Evolutionary conservation across 1,140 invertebrate genomes (phyloP).

Genomic region (Magallana ariakensis): DNA sequence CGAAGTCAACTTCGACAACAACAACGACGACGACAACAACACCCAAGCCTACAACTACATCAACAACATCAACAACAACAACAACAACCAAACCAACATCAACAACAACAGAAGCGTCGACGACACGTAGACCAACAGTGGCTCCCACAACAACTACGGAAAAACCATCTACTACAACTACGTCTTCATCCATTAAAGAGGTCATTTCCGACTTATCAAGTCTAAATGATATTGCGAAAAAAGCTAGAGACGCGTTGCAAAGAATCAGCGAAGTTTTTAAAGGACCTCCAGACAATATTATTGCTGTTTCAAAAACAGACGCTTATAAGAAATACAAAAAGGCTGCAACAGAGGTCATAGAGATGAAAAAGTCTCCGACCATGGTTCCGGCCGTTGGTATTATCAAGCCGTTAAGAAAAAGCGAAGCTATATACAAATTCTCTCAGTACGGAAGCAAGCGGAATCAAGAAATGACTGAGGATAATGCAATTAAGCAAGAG

Average conservation of each 20-base stretch:
- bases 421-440: slow-evolving; percentile 15
- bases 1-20: too few relatives aligned
- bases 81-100: neutral
- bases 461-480: neutral
- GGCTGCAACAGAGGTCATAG: neutral
- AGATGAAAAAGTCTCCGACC: neutral
- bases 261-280: slow-evolving; percentile 12
- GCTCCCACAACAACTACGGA: neutral
- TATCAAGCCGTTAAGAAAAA: slow-evolving; percentile 15
- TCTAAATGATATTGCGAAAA: neutral
- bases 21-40: too few relatives aligned
- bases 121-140: neutral
- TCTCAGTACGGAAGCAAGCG: neutral
- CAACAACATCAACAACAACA: neutral
- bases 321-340: slow-evolving; percentile 16
- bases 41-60: too few relatives aligned
- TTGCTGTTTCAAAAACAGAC: slow-evolving; percentile 9
- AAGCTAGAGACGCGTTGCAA: neutral
- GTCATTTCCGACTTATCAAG: neutral
- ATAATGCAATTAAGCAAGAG: slow-evolving; percentile 2
- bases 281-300: neutral
- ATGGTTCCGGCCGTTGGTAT: slow-evolving; percentile 1
- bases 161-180: neutral
- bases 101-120: neutral
- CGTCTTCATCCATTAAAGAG: neutral